Evolutionary conservation across 1,140 invertebrate species (phyloP).

Genomic region (Hydropsyche tenuis): DNA sequence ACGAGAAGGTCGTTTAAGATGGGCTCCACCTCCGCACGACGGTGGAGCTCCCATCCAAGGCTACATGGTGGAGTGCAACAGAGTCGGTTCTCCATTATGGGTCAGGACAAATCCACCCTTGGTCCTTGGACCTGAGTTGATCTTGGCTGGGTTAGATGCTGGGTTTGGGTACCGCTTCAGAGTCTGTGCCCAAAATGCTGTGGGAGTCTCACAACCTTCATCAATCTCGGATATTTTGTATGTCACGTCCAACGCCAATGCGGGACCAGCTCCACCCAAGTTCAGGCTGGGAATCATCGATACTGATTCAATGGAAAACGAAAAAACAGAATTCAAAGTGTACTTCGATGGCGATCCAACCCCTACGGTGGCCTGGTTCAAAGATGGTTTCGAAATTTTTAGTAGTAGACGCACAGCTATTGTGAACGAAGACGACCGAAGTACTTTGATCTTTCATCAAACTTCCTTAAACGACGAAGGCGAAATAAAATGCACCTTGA

Average conservation of each 20-base stretch:
- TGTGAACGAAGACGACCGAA: constrained; percentile 76
- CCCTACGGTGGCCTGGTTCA: constrained; percentile 93
- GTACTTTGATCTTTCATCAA: constrained; percentile 82
- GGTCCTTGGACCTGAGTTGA: constrained; percentile 73
- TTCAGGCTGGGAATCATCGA: constrained; percentile 74
- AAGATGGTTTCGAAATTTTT: constrained; percentile 86
- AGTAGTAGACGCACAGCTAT: constrained; percentile 81
- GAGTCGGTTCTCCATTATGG: constrained; percentile 79
- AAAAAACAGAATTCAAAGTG: constrained; percentile 83
- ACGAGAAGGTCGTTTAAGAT: constrained; percentile 76
- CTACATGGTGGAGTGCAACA: constrained; percentile 81
- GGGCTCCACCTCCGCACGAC: constrained; percentile 81
- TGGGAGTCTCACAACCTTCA: constrained; percentile 80
- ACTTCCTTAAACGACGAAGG: constrained; percentile 80
- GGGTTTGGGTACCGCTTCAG: constrained; percentile 90
- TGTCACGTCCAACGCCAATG: constrained; percentile 71
- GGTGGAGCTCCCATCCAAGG: constrained; percentile 89
- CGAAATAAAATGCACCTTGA: constrained; percentile 87
- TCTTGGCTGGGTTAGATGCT: constrained; percentile 79
- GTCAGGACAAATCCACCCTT: constrained; percentile 74
- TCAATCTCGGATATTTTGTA: constrained; percentile 79
- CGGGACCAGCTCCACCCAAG: constrained; percentile 69
- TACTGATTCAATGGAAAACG: constrained; percentile 74
- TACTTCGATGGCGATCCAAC: constrained; percentile 81
- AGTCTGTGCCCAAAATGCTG: constrained; percentile 84